Conservation (phyloP, 2,888 invertebrate genomes). For the Nomada flava region DNA sequence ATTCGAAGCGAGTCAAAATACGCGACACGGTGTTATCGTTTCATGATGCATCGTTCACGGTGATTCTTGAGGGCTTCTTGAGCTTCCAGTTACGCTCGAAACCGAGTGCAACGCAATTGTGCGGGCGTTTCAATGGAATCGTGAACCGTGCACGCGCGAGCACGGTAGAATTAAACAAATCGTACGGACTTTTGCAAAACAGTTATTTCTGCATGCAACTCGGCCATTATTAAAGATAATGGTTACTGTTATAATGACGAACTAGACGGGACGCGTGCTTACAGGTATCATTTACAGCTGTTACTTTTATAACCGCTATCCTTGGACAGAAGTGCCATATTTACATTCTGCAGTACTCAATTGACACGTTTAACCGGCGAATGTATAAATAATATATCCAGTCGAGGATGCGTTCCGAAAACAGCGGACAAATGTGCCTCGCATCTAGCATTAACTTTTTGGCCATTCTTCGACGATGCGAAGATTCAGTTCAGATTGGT, state of each 20-base stretch:
- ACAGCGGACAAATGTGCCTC: background rate
- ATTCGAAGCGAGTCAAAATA: conserved; percentile 34
- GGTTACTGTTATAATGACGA: conserved; percentile 66
- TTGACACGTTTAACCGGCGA: background rate
- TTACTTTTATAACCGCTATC: conserved; percentile 63
- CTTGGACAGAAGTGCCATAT: conserved; percentile 44
- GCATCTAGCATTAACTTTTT: conserved; percentile 14
- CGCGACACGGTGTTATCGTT: conserved; percentile 29
- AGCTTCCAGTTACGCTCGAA: conserved; percentile 24
- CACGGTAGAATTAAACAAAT: background rate
- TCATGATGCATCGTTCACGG: conserved; percentile 16
- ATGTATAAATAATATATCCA: conserved; percentile 24
- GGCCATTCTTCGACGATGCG: no score
- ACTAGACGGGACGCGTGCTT: conserved; percentile 33
- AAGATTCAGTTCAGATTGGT: background rate
- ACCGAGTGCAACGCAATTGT: conserved; percentile 7
- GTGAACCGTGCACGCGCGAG: background rate
- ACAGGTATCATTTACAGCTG: conserved; percentile 60
- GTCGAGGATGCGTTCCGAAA: background rate
- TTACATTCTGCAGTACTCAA: conserved; percentile 26
- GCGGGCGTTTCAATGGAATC: conserved; percentile 2
- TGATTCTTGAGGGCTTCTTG: conserved; percentile 3
- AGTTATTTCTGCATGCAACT: conserved; percentile 53
- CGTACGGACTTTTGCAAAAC: conserved; percentile 29
- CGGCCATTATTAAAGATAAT: conserved; percentile 65